Conservation (phyloP, 2,113 vertebrate species). For the Chitala chitala region DNA sequence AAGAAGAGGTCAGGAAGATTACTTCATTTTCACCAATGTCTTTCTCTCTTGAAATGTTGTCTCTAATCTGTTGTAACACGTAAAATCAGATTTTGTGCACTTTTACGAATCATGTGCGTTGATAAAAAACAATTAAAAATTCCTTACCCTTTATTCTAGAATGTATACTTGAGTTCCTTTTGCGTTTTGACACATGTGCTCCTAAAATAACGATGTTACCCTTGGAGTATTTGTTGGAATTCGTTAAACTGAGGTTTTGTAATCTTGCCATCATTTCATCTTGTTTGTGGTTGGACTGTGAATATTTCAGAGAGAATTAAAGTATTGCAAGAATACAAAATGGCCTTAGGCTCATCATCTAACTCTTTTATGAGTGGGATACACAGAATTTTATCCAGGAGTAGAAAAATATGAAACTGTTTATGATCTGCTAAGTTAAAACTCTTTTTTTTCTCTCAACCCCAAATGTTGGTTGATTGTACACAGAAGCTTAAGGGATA, state of each 20-base stretch:
- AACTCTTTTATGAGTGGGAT: constrained; percentile 4
- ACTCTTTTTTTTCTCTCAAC: not conserved
- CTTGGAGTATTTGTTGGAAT: not conserved
- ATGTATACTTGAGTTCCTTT: not conserved
- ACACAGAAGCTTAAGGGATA: constrained; percentile 1
- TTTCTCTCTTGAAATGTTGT: too few relatives aligned
- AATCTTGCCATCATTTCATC: not conserved
- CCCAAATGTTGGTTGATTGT: constrained; percentile 21
- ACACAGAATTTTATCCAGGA: constrained; percentile 4
- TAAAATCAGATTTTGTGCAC: too few relatives aligned
- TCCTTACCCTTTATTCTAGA: too few relatives aligned
- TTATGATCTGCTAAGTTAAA: constrained; percentile 10
- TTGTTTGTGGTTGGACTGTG: too few relatives aligned
- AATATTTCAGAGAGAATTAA: too few relatives aligned
- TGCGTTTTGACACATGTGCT: not conserved
- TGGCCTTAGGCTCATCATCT: not conserved
- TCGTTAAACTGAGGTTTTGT: not conserved
- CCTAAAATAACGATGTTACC: not conserved
- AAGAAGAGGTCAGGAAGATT: too few relatives aligned
- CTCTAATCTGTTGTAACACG: too few relatives aligned
- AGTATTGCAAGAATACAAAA: too few relatives aligned
- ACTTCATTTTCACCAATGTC: too few relatives aligned
- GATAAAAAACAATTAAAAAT: too few relatives aligned
- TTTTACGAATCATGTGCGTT: too few relatives aligned
- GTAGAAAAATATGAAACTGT: not conserved